Base-by-base conservation (phyloP, 2,888 invertebrate species). In the Sylvicola fuscatus region DNA sequence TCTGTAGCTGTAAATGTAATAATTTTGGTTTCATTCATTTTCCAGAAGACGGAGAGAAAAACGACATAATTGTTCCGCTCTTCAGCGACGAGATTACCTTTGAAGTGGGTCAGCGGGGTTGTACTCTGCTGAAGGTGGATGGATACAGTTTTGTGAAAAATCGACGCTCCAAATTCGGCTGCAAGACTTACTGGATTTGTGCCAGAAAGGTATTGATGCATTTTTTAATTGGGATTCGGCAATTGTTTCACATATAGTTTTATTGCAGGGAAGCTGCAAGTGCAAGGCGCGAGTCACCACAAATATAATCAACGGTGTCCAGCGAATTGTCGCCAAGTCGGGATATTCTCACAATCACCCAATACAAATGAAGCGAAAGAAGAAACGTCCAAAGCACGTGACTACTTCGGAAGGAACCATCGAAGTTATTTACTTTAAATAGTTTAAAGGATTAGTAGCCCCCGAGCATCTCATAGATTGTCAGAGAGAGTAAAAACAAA, bases 171-270 rank as follows among this genome's bases (percentile, higher is more conserved):
- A 21, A 21, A 8, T 8, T 21, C 6, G 56, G 54, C 2, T 46
- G 49, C 3, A 58, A 55, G 42, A 58, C 56, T 1, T 58, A 58
- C 40, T 58, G 58, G 58, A 56, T 58, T 38, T 58, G 58, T 40
- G 51, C 58, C 2, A 57, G 56, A 42, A 58, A 58, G 49, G 58
- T 57, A 37, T 43, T n/a, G n/a, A n/a, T n/a, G n/a, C n/a, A n/a
- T n/a, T n/a, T n/a, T n/a, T n/a, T n/a, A n/a, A n/a, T n/a, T 34
- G 27, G 27, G 26, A 32, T 31, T 34, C 3, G 15, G 15, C 35
- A 13, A 7, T 32, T 32, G 12, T 29, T 30, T 26, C 34, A 32
- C n/a, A 28, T 32, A 29, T 21, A 34, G 21, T 38, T 21, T 15
- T 30, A 4, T 27, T 35, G 11, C 14, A 29, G 29, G 29, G 29